phyloP scores from a whole-genome alignment of 2,797 vertebrate species.

The Cuculus canorus region DNA sequence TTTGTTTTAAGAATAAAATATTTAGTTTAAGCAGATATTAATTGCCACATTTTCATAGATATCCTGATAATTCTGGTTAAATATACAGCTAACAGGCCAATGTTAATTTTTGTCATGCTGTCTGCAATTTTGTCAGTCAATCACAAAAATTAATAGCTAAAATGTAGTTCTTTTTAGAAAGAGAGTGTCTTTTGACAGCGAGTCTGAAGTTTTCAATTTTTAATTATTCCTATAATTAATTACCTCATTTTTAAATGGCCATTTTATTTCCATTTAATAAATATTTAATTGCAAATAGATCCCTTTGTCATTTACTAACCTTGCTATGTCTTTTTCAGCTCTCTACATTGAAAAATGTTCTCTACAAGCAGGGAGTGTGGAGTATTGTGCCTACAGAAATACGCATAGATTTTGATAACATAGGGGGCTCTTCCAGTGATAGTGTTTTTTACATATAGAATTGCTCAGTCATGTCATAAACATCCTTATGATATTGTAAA shows the following conservation, averaged over 20 bases:
- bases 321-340: background rate
- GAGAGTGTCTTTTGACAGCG: background rate
- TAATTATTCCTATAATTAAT: background rate
- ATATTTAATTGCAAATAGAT: background rate
- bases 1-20: slow-evolving; percentile 1
- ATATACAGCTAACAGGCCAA: background rate
- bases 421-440: background rate
- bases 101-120: background rate
- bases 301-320: background rate
- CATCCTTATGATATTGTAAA: background rate
- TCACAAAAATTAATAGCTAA: background rate
- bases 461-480: background rate
- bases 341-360: background rate
- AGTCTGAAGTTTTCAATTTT: background rate
- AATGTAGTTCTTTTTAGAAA: background rate
- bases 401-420: background rate
- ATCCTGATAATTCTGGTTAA: background rate
- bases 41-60: background rate
- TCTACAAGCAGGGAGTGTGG: background rate
- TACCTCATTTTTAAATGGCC: background rate
- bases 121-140: background rate
- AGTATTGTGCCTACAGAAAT: background rate
- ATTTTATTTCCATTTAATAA: background rate
- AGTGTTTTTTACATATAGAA: background rate
- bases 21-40: background rate